phyloP scores from a whole-genome alignment of 2,888 invertebrate species.

The Diabrotica balteata region DNA sequence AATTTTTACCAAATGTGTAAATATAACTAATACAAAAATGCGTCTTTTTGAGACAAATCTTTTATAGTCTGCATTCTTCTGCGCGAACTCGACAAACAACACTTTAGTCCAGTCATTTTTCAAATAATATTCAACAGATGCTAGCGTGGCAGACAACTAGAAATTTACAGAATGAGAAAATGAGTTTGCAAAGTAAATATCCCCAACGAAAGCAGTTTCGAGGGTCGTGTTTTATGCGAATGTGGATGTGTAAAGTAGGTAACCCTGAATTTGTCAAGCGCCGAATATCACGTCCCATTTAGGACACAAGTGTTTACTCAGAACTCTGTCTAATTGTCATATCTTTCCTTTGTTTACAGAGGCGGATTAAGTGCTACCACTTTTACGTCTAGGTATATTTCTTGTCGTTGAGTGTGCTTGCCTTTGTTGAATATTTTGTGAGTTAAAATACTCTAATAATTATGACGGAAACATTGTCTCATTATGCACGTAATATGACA shows the following conservation, averaged over 20 bases:
- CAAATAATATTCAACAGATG: conserved; percentile 26
- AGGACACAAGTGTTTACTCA: conserved; percentile 51
- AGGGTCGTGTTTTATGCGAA: conserved; percentile 42
- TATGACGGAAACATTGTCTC: too few relatives aligned
- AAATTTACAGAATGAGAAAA: conserved; percentile 40
- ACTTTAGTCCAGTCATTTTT: conserved; percentile 12
- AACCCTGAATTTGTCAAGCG: conserved; percentile 52
- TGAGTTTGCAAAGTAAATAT: conserved; percentile 43
- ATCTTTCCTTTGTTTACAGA: conserved; percentile 35
- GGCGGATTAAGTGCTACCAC: conserved; percentile 11
- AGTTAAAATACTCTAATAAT: too few relatives aligned
- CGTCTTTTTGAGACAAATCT: too few relatives aligned
- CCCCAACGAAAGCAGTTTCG: conserved; percentile 31
- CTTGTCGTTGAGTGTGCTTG: too few relatives aligned
- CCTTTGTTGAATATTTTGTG: too few relatives aligned
- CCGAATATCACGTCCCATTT: conserved; percentile 50
- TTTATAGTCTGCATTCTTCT: too few relatives aligned
- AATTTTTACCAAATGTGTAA: too few relatives aligned
- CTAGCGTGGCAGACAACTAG: conserved; percentile 10
- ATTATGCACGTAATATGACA: too few relatives aligned
- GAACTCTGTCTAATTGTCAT: conserved; percentile 51
- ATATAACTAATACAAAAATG: too few relatives aligned
- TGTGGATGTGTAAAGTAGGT: conserved; percentile 45
- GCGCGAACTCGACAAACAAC: too few relatives aligned
- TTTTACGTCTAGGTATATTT: too few relatives aligned